Evolutionary conservation across 2,888 invertebrate genomes (phyloP).

Genomic region (Trissoscelio sp.): DNA sequence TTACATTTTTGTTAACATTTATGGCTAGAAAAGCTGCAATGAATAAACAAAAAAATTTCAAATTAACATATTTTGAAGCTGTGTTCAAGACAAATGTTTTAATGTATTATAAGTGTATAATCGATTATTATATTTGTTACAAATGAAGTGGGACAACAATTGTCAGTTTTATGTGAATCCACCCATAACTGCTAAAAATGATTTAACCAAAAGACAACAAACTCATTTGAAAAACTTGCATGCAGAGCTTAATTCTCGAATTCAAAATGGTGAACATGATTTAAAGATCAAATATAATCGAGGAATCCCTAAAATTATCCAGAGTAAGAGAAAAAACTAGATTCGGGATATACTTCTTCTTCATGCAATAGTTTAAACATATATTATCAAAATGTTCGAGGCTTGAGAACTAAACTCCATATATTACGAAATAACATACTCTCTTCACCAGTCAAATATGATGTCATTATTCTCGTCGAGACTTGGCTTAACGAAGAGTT

Average conservation of each 20-base stretch:
- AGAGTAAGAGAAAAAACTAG: constrained; percentile 6
- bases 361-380: background rate
- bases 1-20: too few relatives aligned
- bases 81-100: too few relatives aligned
- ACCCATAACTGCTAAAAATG: background rate
- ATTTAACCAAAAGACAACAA: constrained; percentile 8
- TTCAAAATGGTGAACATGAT: background rate
- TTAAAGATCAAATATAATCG: background rate
- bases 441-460: background rate
- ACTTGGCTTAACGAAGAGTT: background rate
- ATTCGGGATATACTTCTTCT: background rate
- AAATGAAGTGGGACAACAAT: too few relatives aligned
- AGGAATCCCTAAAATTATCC: background rate
- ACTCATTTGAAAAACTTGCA: background rate
- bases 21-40: too few relatives aligned
- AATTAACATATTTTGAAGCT: too few relatives aligned
- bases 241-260: background rate
- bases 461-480: background rate
- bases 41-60: too few relatives aligned
- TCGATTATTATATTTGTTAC: too few relatives aligned
- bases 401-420: constrained; percentile 5
- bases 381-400: constrained; percentile 13
- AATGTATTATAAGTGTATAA: too few relatives aligned
- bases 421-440: background rate
- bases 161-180: too few relatives aligned